These are phyloP conservation scores for Diaprepes abbreviatus DNA, from an alignment of 2,888 invertebrate genomes.

Conservation along the genomic window DNA sequence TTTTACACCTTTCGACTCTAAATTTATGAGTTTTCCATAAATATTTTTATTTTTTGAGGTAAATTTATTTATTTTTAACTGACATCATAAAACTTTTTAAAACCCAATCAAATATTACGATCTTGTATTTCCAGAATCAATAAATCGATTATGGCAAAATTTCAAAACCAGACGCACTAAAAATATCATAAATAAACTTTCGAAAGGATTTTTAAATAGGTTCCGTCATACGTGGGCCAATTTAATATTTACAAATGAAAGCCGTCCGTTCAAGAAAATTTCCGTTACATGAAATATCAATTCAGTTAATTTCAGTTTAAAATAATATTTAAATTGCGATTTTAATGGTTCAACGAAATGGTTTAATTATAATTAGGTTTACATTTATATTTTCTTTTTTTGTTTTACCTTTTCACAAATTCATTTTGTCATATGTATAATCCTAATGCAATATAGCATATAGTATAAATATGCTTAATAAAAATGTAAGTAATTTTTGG, in stretches of 20 bases:
- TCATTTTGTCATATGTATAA: no score
- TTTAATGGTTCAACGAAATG: no score
- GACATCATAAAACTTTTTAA: background rate
- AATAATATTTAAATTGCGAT: background rate
- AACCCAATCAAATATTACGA: background rate
- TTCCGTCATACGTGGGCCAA: background rate
- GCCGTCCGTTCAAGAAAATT: background rate
- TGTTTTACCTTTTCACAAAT: no score
- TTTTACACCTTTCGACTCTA: no score
- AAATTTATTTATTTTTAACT: background rate
- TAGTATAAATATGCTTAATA: no score
- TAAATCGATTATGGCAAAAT: conserved; percentile 6
- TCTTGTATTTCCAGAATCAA: background rate
- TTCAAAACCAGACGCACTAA: background rate
- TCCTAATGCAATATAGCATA: no score
- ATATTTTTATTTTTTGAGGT: no score
- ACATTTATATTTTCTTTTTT: no score
- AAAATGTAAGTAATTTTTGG: no score
- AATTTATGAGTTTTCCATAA: no score
- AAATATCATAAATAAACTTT: conserved; percentile 1
- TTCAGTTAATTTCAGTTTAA: background rate
- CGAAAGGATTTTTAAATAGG: background rate
- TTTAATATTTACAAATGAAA: conserved; percentile 1
- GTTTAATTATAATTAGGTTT: no score
- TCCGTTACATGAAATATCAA: background rate